A percentile compares a stretch with the other conserved stretches of the same genome.
Conservation (phyloP, 2,113 vertebrate genomes). For the Microcebus jonahi region DNA sequence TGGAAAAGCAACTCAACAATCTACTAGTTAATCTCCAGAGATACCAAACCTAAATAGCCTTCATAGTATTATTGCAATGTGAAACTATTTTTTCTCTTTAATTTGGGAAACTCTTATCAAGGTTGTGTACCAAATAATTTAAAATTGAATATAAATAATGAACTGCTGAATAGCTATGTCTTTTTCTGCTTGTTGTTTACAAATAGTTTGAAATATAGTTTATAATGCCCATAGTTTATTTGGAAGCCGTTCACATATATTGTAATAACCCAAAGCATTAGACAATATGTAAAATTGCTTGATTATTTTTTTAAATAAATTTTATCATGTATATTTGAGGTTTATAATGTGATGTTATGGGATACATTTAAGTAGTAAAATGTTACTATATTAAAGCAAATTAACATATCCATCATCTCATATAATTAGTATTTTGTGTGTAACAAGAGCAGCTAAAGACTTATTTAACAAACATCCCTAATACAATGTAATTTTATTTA, state of each 20-base stretch:
- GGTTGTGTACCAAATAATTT: background rate
- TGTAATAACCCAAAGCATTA: background rate
- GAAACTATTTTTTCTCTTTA: background rate
- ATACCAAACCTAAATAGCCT: background rate
- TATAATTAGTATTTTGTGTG: background rate
- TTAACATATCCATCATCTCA: background rate
- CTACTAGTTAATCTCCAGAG: background rate
- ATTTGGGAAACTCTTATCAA: background rate
- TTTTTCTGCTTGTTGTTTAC: background rate
- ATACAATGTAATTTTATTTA: background rate
- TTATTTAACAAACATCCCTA: background rate
- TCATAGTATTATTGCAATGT: background rate
- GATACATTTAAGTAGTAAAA: background rate
- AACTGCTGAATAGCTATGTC: background rate
- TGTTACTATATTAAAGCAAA: background rate
- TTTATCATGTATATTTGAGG: background rate
- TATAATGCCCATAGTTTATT: background rate
- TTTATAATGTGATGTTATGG: background rate
- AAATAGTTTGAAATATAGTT: background rate
- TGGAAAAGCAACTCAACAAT: background rate
- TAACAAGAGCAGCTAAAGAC: background rate
- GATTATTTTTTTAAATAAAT: background rate
- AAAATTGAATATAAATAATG: background rate
- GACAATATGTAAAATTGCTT: background rate
- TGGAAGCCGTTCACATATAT: background rate